Percentiles rank a stretch among this genome's conserved stretches.
Conservation (phyloP, 2,113 vertebrate genomes). For the Tachysurus fulvidraco region DNA sequence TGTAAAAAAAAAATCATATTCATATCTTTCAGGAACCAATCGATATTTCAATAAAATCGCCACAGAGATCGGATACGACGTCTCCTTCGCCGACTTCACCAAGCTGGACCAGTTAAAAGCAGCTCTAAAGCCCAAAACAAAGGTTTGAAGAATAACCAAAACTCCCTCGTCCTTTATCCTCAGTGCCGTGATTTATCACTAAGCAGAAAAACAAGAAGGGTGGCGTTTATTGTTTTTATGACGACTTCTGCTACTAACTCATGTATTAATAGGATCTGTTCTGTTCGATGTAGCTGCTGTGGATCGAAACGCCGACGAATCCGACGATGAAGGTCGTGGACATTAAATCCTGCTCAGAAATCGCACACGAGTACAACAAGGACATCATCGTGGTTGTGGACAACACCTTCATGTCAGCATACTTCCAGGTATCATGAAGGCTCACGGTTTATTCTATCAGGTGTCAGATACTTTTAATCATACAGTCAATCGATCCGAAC, state of each 20-base stretch:
- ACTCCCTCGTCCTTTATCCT: background rate
- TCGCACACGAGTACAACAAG: slow-evolving; percentile 71
- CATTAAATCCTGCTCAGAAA: slow-evolving; percentile 80
- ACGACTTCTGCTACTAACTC: background rate
- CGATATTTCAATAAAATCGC: slow-evolving; percentile 83
- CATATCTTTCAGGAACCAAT: slow-evolving; percentile 78
- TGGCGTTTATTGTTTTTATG: background rate
- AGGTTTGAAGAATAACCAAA: slow-evolving; percentile 69
- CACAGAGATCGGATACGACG: slow-evolving; percentile 72
- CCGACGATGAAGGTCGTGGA: slow-evolving; percentile 87
- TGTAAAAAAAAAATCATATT: background rate
- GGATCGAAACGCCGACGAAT: slow-evolving; percentile 93
- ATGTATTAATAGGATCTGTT: background rate
- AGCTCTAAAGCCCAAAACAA: slow-evolving; percentile 86
- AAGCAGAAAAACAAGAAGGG: background rate
- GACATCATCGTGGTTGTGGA: slow-evolving; percentile 87
- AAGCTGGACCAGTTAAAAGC: slow-evolving; percentile 76
- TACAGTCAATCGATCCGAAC: no score
- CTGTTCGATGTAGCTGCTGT: slow-evolving; percentile 80
- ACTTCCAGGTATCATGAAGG: slow-evolving; percentile 85
- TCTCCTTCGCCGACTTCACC: slow-evolving; percentile 82
- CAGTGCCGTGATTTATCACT: background rate
- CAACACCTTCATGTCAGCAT: slow-evolving; percentile 95
- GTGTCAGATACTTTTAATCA: no score
- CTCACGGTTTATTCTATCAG: background rate